Evolutionary conservation across 1,140 invertebrate genomes (phyloP).

Genomic region (Mycetomoellerius zeteki): DNA sequence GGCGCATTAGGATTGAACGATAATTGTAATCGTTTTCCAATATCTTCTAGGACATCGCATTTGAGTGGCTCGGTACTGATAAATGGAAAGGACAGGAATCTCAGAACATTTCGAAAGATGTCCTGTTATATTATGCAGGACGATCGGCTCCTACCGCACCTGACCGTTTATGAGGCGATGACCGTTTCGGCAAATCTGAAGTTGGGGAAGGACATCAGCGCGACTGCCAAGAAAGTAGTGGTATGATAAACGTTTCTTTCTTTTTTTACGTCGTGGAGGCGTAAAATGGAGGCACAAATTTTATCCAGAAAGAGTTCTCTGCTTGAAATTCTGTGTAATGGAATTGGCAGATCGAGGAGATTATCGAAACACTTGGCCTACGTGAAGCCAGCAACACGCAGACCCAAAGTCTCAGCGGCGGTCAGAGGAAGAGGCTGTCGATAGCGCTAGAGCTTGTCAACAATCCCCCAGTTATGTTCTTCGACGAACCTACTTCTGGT

Average conservation of each 20-base stretch:
- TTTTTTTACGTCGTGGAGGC: not conserved
- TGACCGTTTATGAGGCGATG: conserved; percentile 96
- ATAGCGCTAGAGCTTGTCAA: conserved; percentile 95
- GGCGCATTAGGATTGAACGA: not conserved
- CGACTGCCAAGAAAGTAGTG: conserved; percentile 92
- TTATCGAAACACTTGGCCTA: conserved; percentile 92
- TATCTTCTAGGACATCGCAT: conserved; percentile 90
- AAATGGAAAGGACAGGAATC: conserved; percentile 95
- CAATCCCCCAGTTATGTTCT: conserved; percentile 98
- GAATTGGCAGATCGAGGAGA: conserved; percentile 90
- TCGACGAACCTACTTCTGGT: conserved; percentile 98
- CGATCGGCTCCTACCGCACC: conserved; percentile 95
- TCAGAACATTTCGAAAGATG: conserved; percentile 95
- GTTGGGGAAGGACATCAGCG: conserved; percentile 93
- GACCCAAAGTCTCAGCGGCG: conserved; percentile 94
- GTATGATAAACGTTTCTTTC: conserved; percentile 67
- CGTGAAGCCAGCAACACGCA: conserved; percentile 93
- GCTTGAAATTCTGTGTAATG: conserved; percentile 14
- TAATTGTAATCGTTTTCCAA: conserved; percentile 3
- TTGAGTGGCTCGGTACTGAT: conserved; percentile 92
- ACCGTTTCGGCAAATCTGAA: conserved; percentile 97
- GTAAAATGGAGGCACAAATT: not conserved
- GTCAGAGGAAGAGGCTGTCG: conserved; percentile 96
- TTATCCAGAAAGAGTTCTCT: not conserved
- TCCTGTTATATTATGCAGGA: conserved; percentile 99